Percentiles rank a stretch among this genome's conserved stretches.
phyloP scores from a whole-genome alignment of 2,888 invertebrate species.

The Lasius platythorax region DNA sequence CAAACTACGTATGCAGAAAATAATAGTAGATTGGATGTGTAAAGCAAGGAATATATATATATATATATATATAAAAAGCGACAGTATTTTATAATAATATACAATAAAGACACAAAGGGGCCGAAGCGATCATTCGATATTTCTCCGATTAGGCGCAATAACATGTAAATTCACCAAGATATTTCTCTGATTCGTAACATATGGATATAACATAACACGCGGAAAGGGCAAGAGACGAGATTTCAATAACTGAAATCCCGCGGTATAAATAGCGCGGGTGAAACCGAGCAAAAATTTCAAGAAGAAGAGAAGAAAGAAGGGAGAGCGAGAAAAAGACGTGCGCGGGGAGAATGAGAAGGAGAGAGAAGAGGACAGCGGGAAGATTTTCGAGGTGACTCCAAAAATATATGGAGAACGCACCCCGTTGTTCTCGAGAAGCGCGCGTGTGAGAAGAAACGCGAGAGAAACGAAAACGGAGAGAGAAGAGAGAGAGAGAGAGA shows the following conservation, averaged over 20 bases:
- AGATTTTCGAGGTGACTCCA: slow-evolving; percentile 73
- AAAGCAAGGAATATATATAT: background rate
- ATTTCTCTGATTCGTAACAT: background rate
- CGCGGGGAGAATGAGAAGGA: background rate
- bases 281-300: slow-evolving; percentile 26
- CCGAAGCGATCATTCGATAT: background rate
- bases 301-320: background rate
- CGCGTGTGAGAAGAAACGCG: background rate
- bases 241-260: slow-evolving; percentile 30
- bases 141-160: background rate
- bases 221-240: background rate
- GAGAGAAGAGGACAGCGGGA: slow-evolving; percentile 32
- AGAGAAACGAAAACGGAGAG: background rate
- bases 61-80: background rate
- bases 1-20: background rate
- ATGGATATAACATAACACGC: background rate
- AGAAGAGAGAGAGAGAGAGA: slow-evolving; percentile 12
- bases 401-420: slow-evolving; percentile 74
- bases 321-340: background rate
- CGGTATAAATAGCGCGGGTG: slow-evolving; percentile 45
- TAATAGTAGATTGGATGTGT: background rate
- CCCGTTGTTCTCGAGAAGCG: slow-evolving; percentile 71
- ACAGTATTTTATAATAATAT: background rate
- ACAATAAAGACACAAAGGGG: background rate
- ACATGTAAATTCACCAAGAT: background rate